These are phyloP conservation scores for Brachionus paranguensis DNA, from an alignment of 1,140 invertebrate genomes.

Conservation along the genomic window DNA sequence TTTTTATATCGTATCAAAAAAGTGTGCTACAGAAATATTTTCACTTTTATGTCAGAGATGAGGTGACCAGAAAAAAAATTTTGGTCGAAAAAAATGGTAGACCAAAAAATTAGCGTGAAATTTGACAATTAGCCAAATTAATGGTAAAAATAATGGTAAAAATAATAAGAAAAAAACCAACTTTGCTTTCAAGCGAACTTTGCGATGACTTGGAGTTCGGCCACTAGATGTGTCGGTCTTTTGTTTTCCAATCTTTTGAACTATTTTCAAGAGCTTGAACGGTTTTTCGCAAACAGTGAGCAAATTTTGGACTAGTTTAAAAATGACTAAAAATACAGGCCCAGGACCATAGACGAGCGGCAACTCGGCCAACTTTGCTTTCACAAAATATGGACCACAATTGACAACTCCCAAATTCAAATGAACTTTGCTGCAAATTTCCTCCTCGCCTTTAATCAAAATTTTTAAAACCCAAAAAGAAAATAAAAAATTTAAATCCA, in stretches of 20 bases:
- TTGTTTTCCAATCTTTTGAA: background rate
- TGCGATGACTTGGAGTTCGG: background rate
- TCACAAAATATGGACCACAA: slow-evolving; percentile 11
- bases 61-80: background rate
- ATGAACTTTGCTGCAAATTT: background rate
- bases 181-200: slow-evolving; percentile 19
- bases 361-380: background rate
- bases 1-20: too few species aligned
- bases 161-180: background rate
- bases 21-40: too few species aligned
- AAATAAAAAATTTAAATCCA: background rate
- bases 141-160: background rate
- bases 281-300: background rate
- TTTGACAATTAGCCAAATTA: too few species aligned
- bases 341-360: background rate
- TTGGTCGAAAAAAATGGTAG: background rate
- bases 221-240: background rate
- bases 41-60: too few species aligned
- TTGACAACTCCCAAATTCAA: background rate
- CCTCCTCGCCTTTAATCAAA: background rate
- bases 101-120: too few species aligned
- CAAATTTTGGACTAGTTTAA: slow-evolving; percentile 16
- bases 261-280: background rate
- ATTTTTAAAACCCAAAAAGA: background rate
- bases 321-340: slow-evolving; percentile 16